Conservation (phyloP, 2,888 invertebrate species). For the Acronicta psi region DNA sequence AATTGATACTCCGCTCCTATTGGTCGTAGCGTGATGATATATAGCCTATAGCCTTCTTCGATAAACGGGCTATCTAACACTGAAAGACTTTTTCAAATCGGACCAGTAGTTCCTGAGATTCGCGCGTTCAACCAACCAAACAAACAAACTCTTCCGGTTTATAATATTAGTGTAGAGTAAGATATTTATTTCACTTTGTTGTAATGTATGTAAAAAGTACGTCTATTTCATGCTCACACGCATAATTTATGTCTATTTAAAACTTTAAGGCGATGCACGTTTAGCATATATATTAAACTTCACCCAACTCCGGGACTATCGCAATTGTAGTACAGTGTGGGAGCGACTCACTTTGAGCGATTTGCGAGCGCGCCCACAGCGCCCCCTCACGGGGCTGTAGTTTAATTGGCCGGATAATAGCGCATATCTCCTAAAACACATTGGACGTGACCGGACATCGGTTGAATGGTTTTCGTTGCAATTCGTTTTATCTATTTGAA, state of each 20-base stretch:
- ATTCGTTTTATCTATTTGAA: no score
- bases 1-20: no score
- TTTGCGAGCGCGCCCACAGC: conserved; percentile 31
- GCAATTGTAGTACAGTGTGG: conserved; percentile 6
- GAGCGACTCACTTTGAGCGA: conserved; percentile 44
- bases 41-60: no score
- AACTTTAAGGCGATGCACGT: background rate
- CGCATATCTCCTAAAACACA: conserved; percentile 45
- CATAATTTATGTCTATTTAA: background rate
- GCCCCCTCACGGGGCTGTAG: conserved; percentile 23
- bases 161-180: no score
- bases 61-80: no score
- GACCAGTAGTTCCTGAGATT: no score
- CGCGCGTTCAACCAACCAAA: no score
- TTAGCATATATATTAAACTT: conserved; percentile 13
- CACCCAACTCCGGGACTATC: conserved; percentile 21
- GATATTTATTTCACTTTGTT: no score
- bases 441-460: conserved; percentile 19
- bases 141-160: no score
- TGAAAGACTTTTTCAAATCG: no score
- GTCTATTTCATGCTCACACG: background rate
- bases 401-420: conserved; percentile 51
- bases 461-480: conserved; percentile 6
- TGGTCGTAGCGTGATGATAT: no score
- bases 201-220: no score